Evolutionary conservation across 1,140 invertebrate genomes (phyloP).

Genomic region (Aricia agestis): DNA sequence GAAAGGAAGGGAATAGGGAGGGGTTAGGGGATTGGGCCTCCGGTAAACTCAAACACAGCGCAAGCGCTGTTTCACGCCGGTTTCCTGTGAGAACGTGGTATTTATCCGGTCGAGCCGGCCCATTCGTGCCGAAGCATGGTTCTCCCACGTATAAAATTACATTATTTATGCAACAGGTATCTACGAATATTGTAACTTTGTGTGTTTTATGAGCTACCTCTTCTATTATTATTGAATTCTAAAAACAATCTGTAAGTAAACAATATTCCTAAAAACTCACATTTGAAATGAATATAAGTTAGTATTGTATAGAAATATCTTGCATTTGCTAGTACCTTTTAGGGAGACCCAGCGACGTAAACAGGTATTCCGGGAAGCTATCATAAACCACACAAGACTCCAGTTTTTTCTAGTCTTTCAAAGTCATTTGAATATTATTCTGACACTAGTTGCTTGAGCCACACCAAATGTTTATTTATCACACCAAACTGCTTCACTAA

Average conservation of each 20-base stretch:
- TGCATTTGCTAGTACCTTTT: conserved; percentile 16
- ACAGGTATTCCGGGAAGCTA: conserved; percentile 29
- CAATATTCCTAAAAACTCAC: neutral
- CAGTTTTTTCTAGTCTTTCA: conserved; percentile 1
- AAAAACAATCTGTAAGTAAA: neutral
- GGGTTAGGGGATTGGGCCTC: too few species aligned
- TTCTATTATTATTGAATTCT: too few species aligned
- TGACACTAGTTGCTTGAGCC: neutral
- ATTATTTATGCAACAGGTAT: too few species aligned
- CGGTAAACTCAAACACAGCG: too few species aligned
- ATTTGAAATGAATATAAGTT: neutral
- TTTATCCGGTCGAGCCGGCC: too few species aligned
- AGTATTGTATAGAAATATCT: neutral
- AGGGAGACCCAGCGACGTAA: conserved; percentile 23
- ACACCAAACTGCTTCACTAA: neutral
- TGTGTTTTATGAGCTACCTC: too few species aligned
- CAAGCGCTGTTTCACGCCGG: too few species aligned
- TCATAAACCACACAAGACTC: conserved; percentile 14
- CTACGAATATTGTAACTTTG: too few species aligned
- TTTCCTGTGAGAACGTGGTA: too few species aligned
- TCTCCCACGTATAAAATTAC: too few species aligned
- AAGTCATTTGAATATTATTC: conserved; percentile 3
- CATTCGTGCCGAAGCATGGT: too few species aligned
- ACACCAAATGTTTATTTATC: neutral
- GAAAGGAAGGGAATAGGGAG: too few species aligned